Evolutionary conservation across 2,888 invertebrate genomes (phyloP), one percentile per base, ranked within the genome.

Genomic region (Panopea generosa): DNA sequence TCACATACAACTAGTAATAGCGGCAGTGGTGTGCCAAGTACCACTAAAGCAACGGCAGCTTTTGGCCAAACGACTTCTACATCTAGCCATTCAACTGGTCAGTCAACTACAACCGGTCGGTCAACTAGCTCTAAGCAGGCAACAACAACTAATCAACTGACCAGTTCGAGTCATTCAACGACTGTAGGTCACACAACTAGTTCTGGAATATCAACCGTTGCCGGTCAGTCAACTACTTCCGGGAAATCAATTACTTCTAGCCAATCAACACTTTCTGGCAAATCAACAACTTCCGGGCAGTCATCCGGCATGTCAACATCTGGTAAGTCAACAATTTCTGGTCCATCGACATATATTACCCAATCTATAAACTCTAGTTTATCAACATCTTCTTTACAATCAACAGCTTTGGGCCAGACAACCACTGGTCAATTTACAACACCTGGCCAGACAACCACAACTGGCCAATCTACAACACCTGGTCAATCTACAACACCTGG

Each of bases 151-250:
- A n/a, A 52, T 26, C 24, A 24, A 47, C 6, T 11, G 18, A 33
- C 60, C 22, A 22, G 27, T n/a, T 26, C 45, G 43, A 14, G 7
- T 16, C 45, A 26, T 16, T 47, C 61, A 29, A 24, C 47, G 18
- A 61, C 26, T 27, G 14, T n/a, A 11, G 26, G 18, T 14, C 20
- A 7, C 0, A 22, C 52, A 38, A 43, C 63, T 40, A 26, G 20
- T 38, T 29, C 55, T 11, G 11, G 27, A 18, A 27, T n/a, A 38
- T 3, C 45, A 22, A 24, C 55, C 14, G 3, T 40, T 62, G 26
- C 40, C 29, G 63, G 63, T 40, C 2, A 11, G 16, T 1, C 40
- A 6, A 40, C 29, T 27, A 71, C 56, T 16, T 47, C 60, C 3
- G 22, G 24, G 2, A 1, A 11, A 52, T 33, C 52, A 40, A 40